Base-by-base conservation (phyloP, 2,888 invertebrate genomes). In the Muschampia plurimacula region DNA sequence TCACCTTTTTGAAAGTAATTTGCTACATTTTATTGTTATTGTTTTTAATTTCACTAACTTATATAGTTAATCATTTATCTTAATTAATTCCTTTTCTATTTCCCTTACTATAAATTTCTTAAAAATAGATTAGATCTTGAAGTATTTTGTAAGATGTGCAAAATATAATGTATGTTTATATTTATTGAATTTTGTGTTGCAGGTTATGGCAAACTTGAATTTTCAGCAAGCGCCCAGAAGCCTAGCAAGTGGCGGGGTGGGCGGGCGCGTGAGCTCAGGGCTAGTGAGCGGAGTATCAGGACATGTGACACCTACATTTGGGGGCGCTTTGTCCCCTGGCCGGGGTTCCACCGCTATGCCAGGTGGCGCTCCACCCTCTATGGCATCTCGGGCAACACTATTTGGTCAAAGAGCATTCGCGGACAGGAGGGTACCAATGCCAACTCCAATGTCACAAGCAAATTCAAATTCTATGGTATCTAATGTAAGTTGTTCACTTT, bases 161-260 rank as follows among this genome's bases (percentile, higher is more conserved):
- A 3, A 28, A 57, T 28, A 57, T 13, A 59, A 6, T 36, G 13
- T 32, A 59, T 39, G 0, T 39, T 13, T 36, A 12, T 36, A 32
- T 36, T 13, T 0, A 10, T 39, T 39, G 6, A 13, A n/a, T 62
- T 62, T 1, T 13, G 13, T 12, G 28, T 59, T 88, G 13, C 93
- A 95, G 97, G 97, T 96, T 96, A 98, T 98, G 97, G 98, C 98
- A 95, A 98, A 97, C 96, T 96, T 98, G 96, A 98, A 98, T 95
- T 97, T 97, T 95, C 97, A 97, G 93, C 97, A 97, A 95, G 96
- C 97, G 84, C 97, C 97, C 93, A 96, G 98, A 95, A 98, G 97
- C 95, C 96, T 98, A 95, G 97, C 97, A 91, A 97, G 97, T 93
- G 96, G 94, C 82, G 91, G 94, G 75, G 92, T 94, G 76, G 93